Base-by-base conservation (phyloP, 2,113 vertebrate genomes). In the Misgurnus mizolepis region DNA sequence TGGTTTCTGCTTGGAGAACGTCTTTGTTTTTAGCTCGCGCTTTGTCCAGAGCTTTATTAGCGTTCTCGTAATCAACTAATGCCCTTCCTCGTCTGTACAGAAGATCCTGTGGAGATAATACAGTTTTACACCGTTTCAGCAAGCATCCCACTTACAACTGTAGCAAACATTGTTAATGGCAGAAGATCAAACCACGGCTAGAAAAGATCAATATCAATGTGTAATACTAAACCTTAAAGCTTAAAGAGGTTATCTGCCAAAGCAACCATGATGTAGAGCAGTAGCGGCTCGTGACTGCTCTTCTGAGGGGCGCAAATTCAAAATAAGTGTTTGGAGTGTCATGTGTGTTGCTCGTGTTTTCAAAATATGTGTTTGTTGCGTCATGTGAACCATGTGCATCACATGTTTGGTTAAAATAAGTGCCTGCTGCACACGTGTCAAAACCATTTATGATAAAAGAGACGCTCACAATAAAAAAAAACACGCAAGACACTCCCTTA, bases 11-110 rank as follows among this genome's bases (percentile, higher is more conserved):
- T 89, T 97, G 95, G n/a, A 99, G 91, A 47, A 99, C 98, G 79
- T 99, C 98, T 92, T 96, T 95, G 89, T 98, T 99, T 88, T 98
- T 98, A 1, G 97, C 95, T 86, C 98, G 95, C 83, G 98, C 96
- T 94, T 97, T 98, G 88, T 99, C 98, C 90, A 99, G 85, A 76
- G 96, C 95, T 90, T 99, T 99, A 92, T 99, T 99, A 71, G 98
- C 97, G 67, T 98, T 99, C 93, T 99, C 98, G 76, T 99, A 99
- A 94, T 99, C 97, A 83, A 99, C 97, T 88, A 99, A 92, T 71
- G 97, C 93, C 76, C 97, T 93, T 83, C 96, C 97, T 91, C 97
- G 93, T 90, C 98, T 94, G 88, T 99, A 99, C 0, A 99, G 88
- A 78, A 99, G 95, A 90, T 99, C 98, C 98, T 99, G 83, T 41